Percentiles rank a stretch among this genome's conserved stretches.
Evolutionary conservation across 30 jellyfish, hydroid and myxozoan genomes (phyloP).

Genomic region (Pseudorhiza aurosa): DNA sequence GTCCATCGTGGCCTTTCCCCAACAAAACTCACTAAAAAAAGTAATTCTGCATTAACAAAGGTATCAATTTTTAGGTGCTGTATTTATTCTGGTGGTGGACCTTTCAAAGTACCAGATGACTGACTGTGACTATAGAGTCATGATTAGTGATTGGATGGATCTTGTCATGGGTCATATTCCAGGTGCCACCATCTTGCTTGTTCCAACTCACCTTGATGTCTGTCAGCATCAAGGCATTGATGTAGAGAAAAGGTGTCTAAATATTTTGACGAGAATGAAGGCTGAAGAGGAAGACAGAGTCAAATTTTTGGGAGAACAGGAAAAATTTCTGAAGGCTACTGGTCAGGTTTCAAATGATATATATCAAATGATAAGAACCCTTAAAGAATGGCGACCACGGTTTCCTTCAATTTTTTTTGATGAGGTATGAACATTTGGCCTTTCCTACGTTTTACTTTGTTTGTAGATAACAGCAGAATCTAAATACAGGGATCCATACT

Average conservation of each 20-base stretch:
- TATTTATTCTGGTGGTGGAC: conserved; percentile 54
- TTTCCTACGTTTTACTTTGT: too few species aligned
- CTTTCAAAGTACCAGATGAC: conserved; percentile 27
- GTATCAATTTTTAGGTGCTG: conserved; percentile 62
- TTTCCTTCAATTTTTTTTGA: not conserved
- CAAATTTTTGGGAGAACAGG: not conserved
- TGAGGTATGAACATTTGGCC: not conserved
- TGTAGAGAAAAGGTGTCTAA: conserved; percentile 31
- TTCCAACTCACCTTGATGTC: conserved; percentile 83
- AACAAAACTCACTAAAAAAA: too few species aligned
- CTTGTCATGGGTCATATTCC: conserved; percentile 76
- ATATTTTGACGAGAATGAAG: conserved; percentile 15
- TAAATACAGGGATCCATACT: too few species aligned
- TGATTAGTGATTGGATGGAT: conserved; percentile 87
- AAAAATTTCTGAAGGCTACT: not conserved
- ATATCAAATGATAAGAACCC: not conserved
- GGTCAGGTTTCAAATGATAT: not conserved
- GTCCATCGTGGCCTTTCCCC: too few species aligned
- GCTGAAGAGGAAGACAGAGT: conserved; percentile 14
- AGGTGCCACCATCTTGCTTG: conserved; percentile 73
- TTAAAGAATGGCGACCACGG: conserved; percentile 31
- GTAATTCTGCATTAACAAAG: too few species aligned
- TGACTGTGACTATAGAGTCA: conserved; percentile 8
- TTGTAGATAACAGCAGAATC: too few species aligned
- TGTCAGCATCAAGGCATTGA: conserved; percentile 15